These are phyloP conservation scores for Lerista edwardsae DNA, from an alignment of 2,797 vertebrate genomes.

Conservation along the genomic window DNA sequence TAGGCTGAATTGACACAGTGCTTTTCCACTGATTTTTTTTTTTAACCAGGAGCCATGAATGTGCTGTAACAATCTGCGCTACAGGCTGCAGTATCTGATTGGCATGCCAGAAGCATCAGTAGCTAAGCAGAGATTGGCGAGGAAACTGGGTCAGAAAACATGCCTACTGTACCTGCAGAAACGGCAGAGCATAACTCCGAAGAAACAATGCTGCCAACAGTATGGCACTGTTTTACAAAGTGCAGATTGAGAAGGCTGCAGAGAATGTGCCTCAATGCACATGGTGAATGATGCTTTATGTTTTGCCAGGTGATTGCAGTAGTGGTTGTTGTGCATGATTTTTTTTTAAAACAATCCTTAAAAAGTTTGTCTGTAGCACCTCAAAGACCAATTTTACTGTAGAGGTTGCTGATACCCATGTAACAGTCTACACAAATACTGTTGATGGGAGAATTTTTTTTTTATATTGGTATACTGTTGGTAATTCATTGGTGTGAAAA, in stretches of 20 bases:
- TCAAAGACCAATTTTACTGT: background rate
- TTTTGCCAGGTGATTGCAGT: constrained; percentile 42
- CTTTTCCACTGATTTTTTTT: constrained; percentile 78
- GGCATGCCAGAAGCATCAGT: constrained; percentile 81
- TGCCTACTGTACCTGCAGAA: constrained; percentile 77
- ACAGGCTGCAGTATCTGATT: constrained; percentile 82
- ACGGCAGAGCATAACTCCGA: constrained; percentile 65
- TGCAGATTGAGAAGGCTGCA: background rate
- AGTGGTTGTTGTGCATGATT: constrained; percentile 31
- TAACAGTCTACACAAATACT: background rate
- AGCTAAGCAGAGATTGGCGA: constrained; percentile 78
- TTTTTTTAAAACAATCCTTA: constrained; percentile 14
- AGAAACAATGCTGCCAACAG: constrained; percentile 69
- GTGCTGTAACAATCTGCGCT: constrained; percentile 78
- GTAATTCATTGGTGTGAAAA: background rate
- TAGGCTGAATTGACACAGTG: constrained; percentile 72
- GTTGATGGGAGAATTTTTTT: background rate
- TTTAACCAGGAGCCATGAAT: constrained; percentile 61
- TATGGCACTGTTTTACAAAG: constrained; percentile 75
- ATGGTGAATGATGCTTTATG: constrained; percentile 5
- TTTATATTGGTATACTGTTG: background rate
- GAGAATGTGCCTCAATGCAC: constrained; percentile 7
- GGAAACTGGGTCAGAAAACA: constrained; percentile 81
- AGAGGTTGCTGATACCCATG: constrained; percentile 13
- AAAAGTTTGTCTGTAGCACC: constrained; percentile 21